phyloP scores from a whole-genome alignment of 2,888 invertebrate genomes.

The Pyrgus malvae region DNA sequence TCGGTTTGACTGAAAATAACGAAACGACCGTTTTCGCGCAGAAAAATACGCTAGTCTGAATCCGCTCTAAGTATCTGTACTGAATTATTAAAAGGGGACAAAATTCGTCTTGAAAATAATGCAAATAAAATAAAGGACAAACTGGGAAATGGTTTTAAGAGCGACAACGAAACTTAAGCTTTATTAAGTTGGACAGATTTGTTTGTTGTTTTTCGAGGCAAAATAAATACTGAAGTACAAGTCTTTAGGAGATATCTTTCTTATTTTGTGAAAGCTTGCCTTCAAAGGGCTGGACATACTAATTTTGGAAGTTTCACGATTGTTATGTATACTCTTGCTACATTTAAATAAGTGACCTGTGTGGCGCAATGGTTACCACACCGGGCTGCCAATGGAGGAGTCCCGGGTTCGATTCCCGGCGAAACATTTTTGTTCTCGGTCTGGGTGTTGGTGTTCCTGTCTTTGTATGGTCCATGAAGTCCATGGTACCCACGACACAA shows the following conservation, averaged over 20 bases:
- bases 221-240: background rate
- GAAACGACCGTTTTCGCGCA: background rate
- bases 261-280: conserved; percentile 2
- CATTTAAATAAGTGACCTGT: too few relatives aligned
- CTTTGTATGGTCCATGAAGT: too few relatives aligned
- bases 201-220: conserved; percentile 2
- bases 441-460: too few relatives aligned
- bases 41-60: too few relatives aligned
- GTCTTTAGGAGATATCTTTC: background rate
- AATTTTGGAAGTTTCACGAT: background rate
- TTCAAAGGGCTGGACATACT: background rate
- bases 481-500: too few relatives aligned
- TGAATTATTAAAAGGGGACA: background rate
- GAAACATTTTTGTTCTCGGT: too few relatives aligned
- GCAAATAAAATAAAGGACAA: background rate
- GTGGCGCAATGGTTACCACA: too few relatives aligned
- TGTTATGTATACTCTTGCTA: too few relatives aligned
- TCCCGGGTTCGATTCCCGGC: too few relatives aligned
- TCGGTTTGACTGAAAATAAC: too few relatives aligned
- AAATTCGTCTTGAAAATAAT: background rate
- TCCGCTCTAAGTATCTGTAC: too few relatives aligned
- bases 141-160: background rate
- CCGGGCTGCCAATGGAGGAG: too few relatives aligned
- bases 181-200: conserved; percentile 9
- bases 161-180: background rate